Conservation (phyloP, 2,797 vertebrate species). For the Pampus argenteus region DNA sequence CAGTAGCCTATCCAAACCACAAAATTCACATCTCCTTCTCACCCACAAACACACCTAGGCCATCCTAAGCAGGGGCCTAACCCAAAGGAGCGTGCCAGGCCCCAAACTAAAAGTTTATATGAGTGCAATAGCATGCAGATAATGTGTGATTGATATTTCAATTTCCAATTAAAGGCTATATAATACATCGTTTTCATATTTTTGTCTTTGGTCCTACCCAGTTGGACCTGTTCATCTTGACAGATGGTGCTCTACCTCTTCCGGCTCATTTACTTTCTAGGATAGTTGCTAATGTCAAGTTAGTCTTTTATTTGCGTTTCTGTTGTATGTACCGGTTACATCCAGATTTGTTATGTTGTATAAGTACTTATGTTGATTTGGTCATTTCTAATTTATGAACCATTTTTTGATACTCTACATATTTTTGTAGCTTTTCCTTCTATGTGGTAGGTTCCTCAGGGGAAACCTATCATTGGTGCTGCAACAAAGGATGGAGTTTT, state of each 20-base stretch:
- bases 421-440: conserved; percentile 77
- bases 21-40: conserved; percentile 50
- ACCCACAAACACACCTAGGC: conserved; percentile 51
- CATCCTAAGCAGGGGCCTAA: conserved; percentile 65
- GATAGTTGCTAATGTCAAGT: conserved; percentile 85
- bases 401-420: conserved; percentile 88
- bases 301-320: conserved; percentile 78
- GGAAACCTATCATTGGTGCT: conserved; percentile 86
- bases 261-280: conserved; percentile 83
- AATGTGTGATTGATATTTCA: conserved; percentile 78
- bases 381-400: conserved; percentile 88
- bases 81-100: conserved; percentile 83
- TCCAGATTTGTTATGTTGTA: conserved; percentile 89
- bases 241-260: conserved; percentile 95
- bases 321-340: conserved; percentile 97
- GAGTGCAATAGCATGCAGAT: conserved; percentile 89
- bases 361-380: conserved; percentile 88
- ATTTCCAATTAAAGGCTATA: conserved; percentile 68
- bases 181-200: conserved; percentile 72
- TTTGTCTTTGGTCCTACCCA: conserved; percentile 79
- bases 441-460: conserved; percentile 83
- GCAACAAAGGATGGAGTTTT: conserved; percentile 82
- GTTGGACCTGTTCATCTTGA: conserved; percentile 86
- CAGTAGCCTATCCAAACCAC: conserved; percentile 65
- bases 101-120: conserved; percentile 80